Percentiles rank a stretch among this genome's conserved stretches.
Conservation (phyloP, 2,113 vertebrate genomes). For the Vimba vimba region DNA sequence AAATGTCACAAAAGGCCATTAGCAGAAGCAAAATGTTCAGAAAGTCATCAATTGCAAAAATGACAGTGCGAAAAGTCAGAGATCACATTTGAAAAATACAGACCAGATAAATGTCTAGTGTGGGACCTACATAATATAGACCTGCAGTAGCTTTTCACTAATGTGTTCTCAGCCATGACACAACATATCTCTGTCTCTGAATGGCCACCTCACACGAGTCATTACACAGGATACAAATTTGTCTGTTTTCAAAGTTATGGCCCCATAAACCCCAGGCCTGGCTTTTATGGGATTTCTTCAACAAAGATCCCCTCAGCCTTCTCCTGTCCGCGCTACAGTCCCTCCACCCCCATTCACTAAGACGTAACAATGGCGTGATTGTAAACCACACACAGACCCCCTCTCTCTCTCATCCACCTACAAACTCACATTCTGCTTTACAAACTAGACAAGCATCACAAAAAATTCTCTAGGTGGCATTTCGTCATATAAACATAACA, state of each 20-base stretch:
- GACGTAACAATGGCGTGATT: conserved; percentile 56
- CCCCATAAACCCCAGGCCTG: conserved; percentile 40
- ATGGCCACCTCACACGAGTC: neutral
- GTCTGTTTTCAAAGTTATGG: conserved; percentile 39
- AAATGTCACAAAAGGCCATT: neutral
- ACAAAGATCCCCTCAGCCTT: conserved; percentile 74
- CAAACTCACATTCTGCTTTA: conserved; percentile 44
- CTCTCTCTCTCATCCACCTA: conserved; percentile 48
- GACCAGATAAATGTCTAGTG: neutral
- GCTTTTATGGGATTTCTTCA: conserved; percentile 61
- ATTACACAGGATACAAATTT: conserved; percentile 12
- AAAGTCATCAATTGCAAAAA: neutral
- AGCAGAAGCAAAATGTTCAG: neutral
- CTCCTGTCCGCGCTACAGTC: conserved; percentile 62
- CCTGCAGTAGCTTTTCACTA: neutral
- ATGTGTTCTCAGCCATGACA: neutral
- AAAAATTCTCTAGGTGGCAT: conserved; percentile 8
- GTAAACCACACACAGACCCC: conserved; percentile 47
- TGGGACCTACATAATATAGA: neutral
- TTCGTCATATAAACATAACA: neutral
- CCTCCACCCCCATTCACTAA: conserved; percentile 53
- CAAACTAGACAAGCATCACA: conserved; percentile 40
- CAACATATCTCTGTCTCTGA: neutral
- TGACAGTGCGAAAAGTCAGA: neutral
- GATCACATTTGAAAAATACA: neutral